phyloP scores from a whole-genome alignment of 2,113 vertebrate species.

The Caracal caracal region DNA sequence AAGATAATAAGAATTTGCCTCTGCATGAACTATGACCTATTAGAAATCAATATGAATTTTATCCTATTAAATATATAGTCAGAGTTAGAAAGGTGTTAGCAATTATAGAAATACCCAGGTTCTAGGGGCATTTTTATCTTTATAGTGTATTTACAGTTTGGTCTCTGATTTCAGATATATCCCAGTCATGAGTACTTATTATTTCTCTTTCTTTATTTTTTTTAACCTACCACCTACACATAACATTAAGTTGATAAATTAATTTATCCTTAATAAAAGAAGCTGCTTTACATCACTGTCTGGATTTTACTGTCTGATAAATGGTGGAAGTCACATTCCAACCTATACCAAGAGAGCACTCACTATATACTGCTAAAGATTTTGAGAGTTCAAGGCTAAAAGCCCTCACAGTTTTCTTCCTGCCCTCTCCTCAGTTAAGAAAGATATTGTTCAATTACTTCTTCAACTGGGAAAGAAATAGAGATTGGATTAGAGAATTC shows the following conservation, averaged over 20 bases:
- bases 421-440: background rate
- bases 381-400: background rate
- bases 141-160: background rate
- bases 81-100: background rate
- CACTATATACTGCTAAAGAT: background rate
- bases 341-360: background rate
- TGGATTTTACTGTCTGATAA: background rate
- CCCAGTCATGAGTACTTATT: background rate
- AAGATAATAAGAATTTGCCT: background rate
- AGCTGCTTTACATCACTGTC: background rate
- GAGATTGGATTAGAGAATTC: background rate
- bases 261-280: background rate
- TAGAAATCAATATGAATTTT: conserved; percentile 9
- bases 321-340: background rate
- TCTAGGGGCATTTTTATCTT: background rate
- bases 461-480: background rate
- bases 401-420: background rate
- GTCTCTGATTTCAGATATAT: background rate
- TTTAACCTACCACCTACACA: background rate
- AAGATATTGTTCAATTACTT: background rate
- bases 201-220: background rate
- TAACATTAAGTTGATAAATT: background rate
- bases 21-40: background rate
- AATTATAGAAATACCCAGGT: background rate
- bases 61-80: background rate